Conservation (phyloP, 2,113 vertebrate genomes). For the Hypocryptadius cinnamomeus region DNA sequence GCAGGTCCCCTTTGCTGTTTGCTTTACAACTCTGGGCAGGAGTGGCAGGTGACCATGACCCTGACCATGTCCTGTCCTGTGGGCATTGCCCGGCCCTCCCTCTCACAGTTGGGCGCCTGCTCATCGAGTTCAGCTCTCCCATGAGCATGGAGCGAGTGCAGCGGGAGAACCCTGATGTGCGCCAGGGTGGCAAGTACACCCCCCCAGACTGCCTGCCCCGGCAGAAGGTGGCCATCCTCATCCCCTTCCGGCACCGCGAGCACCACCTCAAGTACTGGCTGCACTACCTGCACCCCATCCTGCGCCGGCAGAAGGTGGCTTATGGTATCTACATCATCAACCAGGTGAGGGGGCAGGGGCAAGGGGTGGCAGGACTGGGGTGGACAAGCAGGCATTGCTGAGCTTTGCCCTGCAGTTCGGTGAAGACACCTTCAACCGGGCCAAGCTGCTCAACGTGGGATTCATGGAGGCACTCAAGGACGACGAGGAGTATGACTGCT, state of each 20-base stretch:
- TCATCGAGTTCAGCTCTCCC: slow-evolving; percentile 96
- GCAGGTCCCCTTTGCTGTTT: not conserved
- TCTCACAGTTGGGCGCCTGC: slow-evolving; percentile 87
- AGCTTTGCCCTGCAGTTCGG: slow-evolving; percentile 75
- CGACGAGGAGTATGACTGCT: slow-evolving; percentile 87
- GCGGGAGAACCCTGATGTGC: slow-evolving; percentile 94
- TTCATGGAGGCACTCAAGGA: slow-evolving; percentile 92
- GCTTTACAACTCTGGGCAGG: not conserved
- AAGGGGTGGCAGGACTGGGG: not conserved
- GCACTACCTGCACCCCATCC: slow-evolving; percentile 95
- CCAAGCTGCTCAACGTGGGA: slow-evolving; percentile 93
- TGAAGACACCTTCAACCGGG: slow-evolving; percentile 95
- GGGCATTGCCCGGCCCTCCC: not conserved
- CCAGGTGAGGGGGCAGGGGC: slow-evolving; percentile 75
- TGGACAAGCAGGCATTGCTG: not conserved
- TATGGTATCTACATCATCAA: slow-evolving; percentile 97
- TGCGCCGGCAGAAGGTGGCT: slow-evolving; percentile 91
- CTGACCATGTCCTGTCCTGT: not conserved
- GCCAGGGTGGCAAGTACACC: slow-evolving; percentile 86
- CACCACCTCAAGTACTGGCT: slow-evolving; percentile 99
- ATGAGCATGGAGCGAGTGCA: slow-evolving; percentile 98
- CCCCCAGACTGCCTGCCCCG: slow-evolving; percentile 85
- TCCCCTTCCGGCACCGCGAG: slow-evolving; percentile 94
- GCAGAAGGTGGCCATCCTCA: slow-evolving; percentile 97
- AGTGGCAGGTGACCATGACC: not conserved